phyloP scores from a whole-genome alignment of 2,113 vertebrate species.

The Apeltes quadracus region DNA sequence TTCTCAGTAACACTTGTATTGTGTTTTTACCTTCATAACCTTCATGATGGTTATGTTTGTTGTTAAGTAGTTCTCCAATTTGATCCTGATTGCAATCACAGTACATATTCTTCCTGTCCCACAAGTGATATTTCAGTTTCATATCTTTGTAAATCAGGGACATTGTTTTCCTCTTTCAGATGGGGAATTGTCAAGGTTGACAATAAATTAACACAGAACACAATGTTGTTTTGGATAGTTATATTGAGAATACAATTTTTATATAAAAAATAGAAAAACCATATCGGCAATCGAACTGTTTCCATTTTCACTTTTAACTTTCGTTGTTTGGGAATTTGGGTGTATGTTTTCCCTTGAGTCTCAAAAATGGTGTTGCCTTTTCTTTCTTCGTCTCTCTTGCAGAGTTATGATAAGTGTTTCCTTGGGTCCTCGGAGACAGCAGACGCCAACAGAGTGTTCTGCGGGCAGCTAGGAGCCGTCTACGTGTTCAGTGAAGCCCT shows the following conservation, averaged over 20 bases:
- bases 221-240: not conserved
- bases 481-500: constrained; percentile 97
- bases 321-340: constrained; percentile 8
- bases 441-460: constrained; percentile 96
- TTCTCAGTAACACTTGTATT: not conserved
- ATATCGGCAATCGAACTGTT: not conserved
- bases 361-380: constrained; percentile 16
- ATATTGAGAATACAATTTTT: not conserved
- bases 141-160: constrained; percentile 27
- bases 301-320: not conserved
- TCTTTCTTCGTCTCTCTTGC: constrained; percentile 35
- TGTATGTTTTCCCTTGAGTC: not conserved
- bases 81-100: constrained; percentile 19
- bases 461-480: constrained; percentile 94
- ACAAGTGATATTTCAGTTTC: constrained; percentile 23
- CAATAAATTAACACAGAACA: not conserved
- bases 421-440: constrained; percentile 97
- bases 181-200: not conserved
- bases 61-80: constrained; percentile 19
- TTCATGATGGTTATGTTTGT: not conserved
- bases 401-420: constrained; percentile 99
- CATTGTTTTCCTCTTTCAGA: constrained; percentile 7
- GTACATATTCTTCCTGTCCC: constrained; percentile 3
- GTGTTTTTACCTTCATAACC: too few relatives aligned
- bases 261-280: not conserved